These are phyloP conservation scores for Ophioninae sp. DNA, from an alignment of 2,888 invertebrate species.

Conservation along the genomic window DNA sequence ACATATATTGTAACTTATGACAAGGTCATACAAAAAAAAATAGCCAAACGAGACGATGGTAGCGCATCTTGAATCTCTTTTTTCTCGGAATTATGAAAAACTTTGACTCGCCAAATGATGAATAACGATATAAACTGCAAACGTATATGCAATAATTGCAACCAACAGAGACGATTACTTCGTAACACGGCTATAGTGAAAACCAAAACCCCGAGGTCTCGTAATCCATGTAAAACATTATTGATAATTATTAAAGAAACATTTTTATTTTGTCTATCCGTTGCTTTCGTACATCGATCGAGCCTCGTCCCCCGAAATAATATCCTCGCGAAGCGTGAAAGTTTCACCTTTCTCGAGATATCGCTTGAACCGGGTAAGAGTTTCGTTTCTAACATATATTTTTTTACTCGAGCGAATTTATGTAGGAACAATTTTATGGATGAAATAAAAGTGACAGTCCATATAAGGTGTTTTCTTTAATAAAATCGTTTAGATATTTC, in stretches of 20 bases:
- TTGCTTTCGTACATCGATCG: slow-evolving; percentile 1
- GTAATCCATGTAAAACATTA: slow-evolving; percentile 45
- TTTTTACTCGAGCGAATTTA: not conserved
- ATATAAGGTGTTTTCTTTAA: not conserved
- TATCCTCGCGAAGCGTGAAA: not conserved
- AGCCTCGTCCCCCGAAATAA: not conserved
- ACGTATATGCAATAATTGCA: slow-evolving; percentile 6
- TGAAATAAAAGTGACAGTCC: not conserved
- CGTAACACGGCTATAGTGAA: not conserved
- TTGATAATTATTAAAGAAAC: slow-evolving; percentile 58
- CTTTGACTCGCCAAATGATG: not conserved
- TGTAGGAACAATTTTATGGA: not conserved
- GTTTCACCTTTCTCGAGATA: not conserved
- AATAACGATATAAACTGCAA: not conserved
- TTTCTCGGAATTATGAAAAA: slow-evolving; percentile 1
- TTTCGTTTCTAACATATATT: not conserved
- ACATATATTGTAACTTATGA: slow-evolving; percentile 12
- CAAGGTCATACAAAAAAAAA: not conserved
- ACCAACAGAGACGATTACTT: not conserved
- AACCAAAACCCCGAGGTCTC: slow-evolving; percentile 14
- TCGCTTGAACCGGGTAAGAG: not conserved
- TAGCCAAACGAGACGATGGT: not conserved
- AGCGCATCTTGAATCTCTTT: not conserved
- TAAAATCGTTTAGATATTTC: not conserved
- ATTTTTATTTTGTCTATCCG: slow-evolving; percentile 66